Percentiles rank a stretch among this genome's conserved stretches.
phyloP scores from a whole-genome alignment of 2,797 vertebrate genomes.

The Rhynchotus rufescens region DNA sequence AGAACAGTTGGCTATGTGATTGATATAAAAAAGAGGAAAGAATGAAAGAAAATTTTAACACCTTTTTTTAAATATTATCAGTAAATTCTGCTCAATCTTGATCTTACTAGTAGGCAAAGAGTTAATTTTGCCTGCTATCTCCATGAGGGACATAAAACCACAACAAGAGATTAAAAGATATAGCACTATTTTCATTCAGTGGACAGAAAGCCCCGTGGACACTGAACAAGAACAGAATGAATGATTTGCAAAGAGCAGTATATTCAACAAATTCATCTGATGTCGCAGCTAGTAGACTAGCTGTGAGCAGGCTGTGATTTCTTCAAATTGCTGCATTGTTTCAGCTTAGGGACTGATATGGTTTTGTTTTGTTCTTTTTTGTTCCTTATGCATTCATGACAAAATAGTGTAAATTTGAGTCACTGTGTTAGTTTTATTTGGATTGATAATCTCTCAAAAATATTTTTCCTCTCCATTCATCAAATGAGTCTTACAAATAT shows the following conservation, averaged over 20 bases:
- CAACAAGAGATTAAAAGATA: not conserved
- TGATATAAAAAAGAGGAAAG: not conserved
- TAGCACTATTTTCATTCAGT: not conserved
- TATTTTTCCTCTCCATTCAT: not conserved
- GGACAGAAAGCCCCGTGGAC: not conserved
- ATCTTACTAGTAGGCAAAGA: not conserved
- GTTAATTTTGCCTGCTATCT: not conserved
- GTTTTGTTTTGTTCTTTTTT: not conserved
- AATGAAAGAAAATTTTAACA: not conserved
- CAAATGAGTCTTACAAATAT: not conserved
- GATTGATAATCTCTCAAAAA: not conserved
- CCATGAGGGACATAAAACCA: not conserved
- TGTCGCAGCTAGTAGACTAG: not conserved
- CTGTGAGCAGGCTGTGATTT: not conserved
- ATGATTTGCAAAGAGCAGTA: not conserved
- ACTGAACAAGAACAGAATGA: not conserved
- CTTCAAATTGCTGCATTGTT: not conserved
- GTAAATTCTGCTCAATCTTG: not conserved
- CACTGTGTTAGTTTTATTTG: not conserved
- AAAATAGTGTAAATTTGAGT: not conserved
- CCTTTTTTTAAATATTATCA: not conserved
- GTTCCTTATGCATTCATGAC: rapidly evolving
- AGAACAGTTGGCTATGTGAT: not conserved
- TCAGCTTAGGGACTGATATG: not conserved
- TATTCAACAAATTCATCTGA: not conserved